Evolutionary conservation across 2,113 vertebrate species (phyloP), one percentile per base, ranked within the genome.

Genomic region (Pomatorhinus ruficollis): DNA sequence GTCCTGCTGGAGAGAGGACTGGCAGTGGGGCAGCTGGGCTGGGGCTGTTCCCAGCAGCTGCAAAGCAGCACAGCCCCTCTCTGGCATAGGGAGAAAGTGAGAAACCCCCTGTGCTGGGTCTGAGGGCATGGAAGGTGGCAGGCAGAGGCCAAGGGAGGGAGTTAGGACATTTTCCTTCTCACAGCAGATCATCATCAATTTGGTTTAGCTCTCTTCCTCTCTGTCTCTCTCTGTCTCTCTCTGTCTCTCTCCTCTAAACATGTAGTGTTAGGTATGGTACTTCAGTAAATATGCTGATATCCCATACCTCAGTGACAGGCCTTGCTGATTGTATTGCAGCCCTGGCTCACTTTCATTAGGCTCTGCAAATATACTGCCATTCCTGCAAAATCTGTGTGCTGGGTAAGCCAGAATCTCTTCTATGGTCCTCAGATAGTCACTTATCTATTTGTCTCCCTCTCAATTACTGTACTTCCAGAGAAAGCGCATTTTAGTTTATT

Each of bases 401-500:
- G 49, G 60, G 27, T 81, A 66, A 90, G 60, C 50, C 90, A 86
- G 63, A 80, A 59, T 80, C 60, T 86, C 54, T 88, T 68, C 59
- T 90, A 33, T 0, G 2, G 75, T 65, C 45, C 75, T 90, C 87
- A 77, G 59, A 83, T 78, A 93, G 52, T 54, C 79, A 90, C 88
- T 95, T 90, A 81, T 2, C 17, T 95, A 30, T 93, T 93, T 90
- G 30, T 71, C 68, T 90, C 83, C 37, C 23, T 92, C 64, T 96
- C 88, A 87, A 66, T 94, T 94, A 81, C 64, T 60, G 49, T 71
- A n/a, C 44, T 83, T 64, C 65, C 85, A 94, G 80, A 64, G 60
- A 90, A 93, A 72, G 42, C 50, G 54, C 45, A 44, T 83, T 94
- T 90, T 90, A 53, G 23, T 89, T 94, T 95, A 60, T 94, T 90